Base-by-base conservation (phyloP, 2,113 vertebrate species). In the Elachura formosa region DNA sequence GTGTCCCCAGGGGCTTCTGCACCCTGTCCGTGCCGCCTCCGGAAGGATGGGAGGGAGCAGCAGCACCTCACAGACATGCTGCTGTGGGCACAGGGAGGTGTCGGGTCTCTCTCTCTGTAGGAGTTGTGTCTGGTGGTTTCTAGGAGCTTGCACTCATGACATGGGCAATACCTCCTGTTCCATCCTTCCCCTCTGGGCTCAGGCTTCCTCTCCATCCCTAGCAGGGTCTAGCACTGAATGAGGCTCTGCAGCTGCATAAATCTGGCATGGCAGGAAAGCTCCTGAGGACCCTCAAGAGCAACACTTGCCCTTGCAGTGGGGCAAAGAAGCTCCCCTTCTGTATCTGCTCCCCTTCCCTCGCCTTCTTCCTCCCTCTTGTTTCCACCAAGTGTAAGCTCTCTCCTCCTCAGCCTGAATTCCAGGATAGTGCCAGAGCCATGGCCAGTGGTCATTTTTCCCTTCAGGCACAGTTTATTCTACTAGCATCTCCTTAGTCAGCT, bases 61-160 rank as follows among this genome's bases (percentile, higher is more conserved):
- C 59, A 77, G 81, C 29, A 16, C 23, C 59, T 64, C 41, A 6
- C 0, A 0, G 11, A 25, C 29, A 14, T 0, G 0, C 33, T 80
- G 56, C 43, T 79, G 1, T 0, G 25, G 38, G 46, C 29, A 74
- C 80, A 34, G 52, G 54, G 58, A 76, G 49, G 14, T 26, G 36
- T 22, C 0, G 0, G 23, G 23, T 56, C 56, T 48, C 31, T 33
- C 40, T 31, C 61, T 75, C 51, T 69, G 26, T 59, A 28, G 46
- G 69, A 72, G 45, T 54, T 52, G 14, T 59, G 33, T 46, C 49
- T 41, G 26, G 9, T 55, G 64, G 21, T 74, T 89, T 90, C 22
- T 19, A 63, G 96, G 84, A 84, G 36, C 48, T 89, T 2, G 2
- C 10, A 11, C 16, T 43, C 5, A 3, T 80, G 17, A 43, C 14